A percentile compares a stretch with the other conserved stretches of the same genome.
Evolutionary conservation across 2,113 vertebrate genomes (phyloP).

Genomic region (Lasiurus borealis): DNA sequence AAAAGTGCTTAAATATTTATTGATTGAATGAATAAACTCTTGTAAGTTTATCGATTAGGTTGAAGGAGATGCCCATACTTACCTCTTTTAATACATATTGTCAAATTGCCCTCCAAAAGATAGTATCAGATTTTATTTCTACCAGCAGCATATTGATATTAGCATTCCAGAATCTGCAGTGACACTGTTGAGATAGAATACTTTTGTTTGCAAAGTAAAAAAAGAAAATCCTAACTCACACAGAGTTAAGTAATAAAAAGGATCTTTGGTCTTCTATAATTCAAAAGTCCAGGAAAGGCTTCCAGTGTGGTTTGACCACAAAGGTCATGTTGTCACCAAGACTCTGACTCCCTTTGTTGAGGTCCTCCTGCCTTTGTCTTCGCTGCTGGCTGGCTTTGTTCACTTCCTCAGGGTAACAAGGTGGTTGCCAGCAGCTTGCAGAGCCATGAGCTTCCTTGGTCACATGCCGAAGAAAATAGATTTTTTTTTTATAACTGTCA

Average conservation of each 20-base stretch:
- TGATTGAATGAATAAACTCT: background rate
- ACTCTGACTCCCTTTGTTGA: background rate
- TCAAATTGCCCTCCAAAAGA: background rate
- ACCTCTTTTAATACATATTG: background rate
- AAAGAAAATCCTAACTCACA: background rate
- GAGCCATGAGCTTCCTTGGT: background rate
- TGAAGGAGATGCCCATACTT: background rate
- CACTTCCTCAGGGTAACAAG: background rate
- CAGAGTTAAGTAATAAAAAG: background rate
- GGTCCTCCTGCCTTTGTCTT: background rate
- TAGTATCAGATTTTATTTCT: background rate
- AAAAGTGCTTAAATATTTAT: slow-evolving; percentile 54
- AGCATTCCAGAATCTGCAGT: background rate
- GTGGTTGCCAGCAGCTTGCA: background rate
- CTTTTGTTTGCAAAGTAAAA: slow-evolving; percentile 19
- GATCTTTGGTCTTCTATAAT: background rate
- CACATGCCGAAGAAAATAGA: too few species aligned
- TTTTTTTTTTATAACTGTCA: background rate
- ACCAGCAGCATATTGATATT: background rate
- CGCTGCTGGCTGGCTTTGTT: background rate
- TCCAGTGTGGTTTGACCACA: background rate
- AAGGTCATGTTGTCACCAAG: background rate
- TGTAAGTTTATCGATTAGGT: slow-evolving; percentile 12
- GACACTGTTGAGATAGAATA: background rate
- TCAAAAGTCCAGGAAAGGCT: background rate